Conservation (phyloP, 2,113 vertebrate genomes). For the Salvator merianae region DNA sequence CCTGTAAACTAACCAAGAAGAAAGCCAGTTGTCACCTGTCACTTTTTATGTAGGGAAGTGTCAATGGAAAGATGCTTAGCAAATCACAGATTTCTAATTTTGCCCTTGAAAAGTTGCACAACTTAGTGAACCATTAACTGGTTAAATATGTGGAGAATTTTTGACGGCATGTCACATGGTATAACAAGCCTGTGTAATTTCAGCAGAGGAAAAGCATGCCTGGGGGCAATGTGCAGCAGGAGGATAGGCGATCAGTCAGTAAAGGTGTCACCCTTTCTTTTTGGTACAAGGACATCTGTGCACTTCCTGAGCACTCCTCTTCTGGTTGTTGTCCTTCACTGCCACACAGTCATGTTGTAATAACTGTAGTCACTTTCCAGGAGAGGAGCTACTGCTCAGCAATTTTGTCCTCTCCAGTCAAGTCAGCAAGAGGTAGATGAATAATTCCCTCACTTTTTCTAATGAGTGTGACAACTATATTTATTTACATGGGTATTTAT, state of each 20-base stretch:
- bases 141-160: conserved; percentile 22
- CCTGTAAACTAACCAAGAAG: conserved; percentile 35
- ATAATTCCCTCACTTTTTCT: neutral
- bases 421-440: neutral
- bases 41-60: conserved; percentile 28
- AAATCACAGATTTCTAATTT: conserved; percentile 12
- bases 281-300: accelerated
- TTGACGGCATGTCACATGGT: neutral
- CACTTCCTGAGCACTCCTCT: neutral
- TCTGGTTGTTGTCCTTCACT: neutral
- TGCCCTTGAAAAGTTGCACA: neutral
- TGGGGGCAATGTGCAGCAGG: accelerated
- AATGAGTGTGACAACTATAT: neutral
- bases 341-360: neutral
- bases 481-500: neutral
- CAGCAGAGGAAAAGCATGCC: neutral
- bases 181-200: neutral
- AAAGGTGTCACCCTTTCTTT: neutral
- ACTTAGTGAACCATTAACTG: conserved; percentile 17
- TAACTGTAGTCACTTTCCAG: neutral
- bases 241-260: accelerated
- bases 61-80: neutral
- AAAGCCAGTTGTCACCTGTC: conserved; percentile 36
- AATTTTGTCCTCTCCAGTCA: neutral
- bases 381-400: neutral